These are phyloP conservation scores for Rosalia funebris DNA, from an alignment of 2,888 invertebrate genomes.

Conservation along the genomic window DNA sequence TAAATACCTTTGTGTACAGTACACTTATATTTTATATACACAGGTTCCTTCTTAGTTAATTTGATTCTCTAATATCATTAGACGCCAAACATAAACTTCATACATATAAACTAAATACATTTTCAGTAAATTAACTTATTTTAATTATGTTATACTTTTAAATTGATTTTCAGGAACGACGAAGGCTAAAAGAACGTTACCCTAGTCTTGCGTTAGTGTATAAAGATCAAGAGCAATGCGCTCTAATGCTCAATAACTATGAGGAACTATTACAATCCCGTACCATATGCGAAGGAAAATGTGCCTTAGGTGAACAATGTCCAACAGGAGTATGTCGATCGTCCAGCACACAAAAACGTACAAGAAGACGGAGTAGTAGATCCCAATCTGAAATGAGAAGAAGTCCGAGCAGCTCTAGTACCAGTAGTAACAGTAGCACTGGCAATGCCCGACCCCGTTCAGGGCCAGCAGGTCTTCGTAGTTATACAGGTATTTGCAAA, in stretches of 20 bases:
- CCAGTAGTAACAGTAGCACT: slow-evolving; percentile 46
- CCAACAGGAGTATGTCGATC: slow-evolving; percentile 79
- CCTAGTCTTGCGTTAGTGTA: slow-evolving; percentile 80
- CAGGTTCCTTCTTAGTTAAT: no score
- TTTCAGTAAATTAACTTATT: no score
- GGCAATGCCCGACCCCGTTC: slow-evolving; percentile 72
- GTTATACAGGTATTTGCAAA: slow-evolving; percentile 47
- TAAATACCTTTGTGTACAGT: no score
- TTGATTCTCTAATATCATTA: no score
- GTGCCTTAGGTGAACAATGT: slow-evolving; percentile 84
- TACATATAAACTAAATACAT: no score
- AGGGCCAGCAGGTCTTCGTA: slow-evolving; percentile 77
- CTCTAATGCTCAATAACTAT: slow-evolving; percentile 83
- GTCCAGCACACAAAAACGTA: slow-evolving; percentile 45
- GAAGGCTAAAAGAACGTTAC: slow-evolving; percentile 84
- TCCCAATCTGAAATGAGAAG: slow-evolving; percentile 57
- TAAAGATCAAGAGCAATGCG: slow-evolving; percentile 80
- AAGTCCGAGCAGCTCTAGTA: slow-evolving; percentile 59
- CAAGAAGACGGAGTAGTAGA: slow-evolving; percentile 50
- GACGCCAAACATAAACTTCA: no score
- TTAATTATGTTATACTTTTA: background rate
- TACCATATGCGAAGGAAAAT: slow-evolving; percentile 88
- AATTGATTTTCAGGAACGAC: slow-evolving; percentile 74
- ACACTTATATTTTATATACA: no score
- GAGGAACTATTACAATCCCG: slow-evolving; percentile 81